A percentile compares a stretch with the other conserved stretches of the same genome.
These are phyloP conservation scores for Ochropleura plecta DNA, from an alignment of 2,888 invertebrate species.

Conservation along the genomic window DNA sequence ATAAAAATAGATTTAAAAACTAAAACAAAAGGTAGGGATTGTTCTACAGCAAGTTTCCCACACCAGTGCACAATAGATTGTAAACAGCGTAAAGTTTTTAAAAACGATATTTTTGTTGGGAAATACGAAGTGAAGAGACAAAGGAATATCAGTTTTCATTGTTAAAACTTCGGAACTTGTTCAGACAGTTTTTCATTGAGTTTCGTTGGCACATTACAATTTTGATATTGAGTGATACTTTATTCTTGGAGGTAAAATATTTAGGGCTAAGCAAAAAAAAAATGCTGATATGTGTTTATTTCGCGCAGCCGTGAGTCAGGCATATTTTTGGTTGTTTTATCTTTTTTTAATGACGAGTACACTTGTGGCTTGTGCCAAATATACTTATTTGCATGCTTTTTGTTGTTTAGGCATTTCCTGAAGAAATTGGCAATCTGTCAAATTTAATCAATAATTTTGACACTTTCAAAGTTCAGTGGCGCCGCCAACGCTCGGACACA, in stretches of 20 bases:
- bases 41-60: conserved; percentile 6
- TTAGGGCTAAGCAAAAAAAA: not conserved
- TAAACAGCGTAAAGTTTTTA: conserved; percentile 35
- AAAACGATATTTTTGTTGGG: conserved; percentile 35
- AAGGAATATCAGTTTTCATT: conserved; percentile 54
- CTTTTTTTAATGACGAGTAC: no score
- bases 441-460: not conserved
- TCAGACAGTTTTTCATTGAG: conserved; percentile 10
- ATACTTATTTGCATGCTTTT: no score
- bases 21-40: conserved; percentile 25
- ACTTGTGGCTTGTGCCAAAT: no score
- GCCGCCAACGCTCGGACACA: not conserved
- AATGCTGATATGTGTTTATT: not conserved
- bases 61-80: conserved; percentile 29
- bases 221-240: conserved; percentile 24
- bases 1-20: conserved; percentile 8
- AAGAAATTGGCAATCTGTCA: not conserved
- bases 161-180: conserved; percentile 41
- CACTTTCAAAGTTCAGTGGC: not conserved
- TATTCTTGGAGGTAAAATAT: conserved; percentile 14
- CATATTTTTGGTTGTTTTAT: no score
- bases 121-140: conserved; percentile 29
- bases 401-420: no score
- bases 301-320: no score
- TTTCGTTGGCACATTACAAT: conserved; percentile 18